Conservation (phyloP, 2,113 vertebrate species). For the Tetrax tetrax region DNA sequence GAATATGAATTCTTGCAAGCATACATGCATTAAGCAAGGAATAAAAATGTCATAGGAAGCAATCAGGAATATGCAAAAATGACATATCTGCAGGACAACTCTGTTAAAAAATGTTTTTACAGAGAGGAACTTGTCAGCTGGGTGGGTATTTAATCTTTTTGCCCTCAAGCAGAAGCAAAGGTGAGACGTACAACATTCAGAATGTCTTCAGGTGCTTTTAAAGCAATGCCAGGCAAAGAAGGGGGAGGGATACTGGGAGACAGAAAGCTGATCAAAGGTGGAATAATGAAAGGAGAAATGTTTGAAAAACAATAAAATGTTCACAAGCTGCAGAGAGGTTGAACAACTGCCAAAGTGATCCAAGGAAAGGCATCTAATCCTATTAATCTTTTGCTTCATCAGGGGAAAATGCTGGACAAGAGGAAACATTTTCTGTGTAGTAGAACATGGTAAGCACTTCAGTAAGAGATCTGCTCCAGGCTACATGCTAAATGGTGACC, state of each 20-base stretch:
- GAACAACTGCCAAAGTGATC: conserved; percentile 3
- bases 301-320: not conserved
- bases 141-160: not conserved
- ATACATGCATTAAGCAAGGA: not conserved
- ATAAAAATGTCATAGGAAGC: not conserved
- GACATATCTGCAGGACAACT: not conserved
- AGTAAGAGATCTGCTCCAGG: not conserved
- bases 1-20: not conserved
- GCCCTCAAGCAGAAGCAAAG: not conserved
- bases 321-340: not conserved
- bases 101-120: not conserved
- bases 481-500: conserved; percentile 29
- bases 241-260: not conserved
- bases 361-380: conserved; percentile 30
- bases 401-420: conserved; percentile 11
- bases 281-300: conserved; percentile 6
- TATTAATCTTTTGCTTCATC: conserved; percentile 56
- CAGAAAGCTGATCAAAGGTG: not conserved
- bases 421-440: conserved; percentile 7
- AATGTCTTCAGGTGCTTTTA: not conserved
- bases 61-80: not conserved
- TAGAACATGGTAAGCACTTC: not conserved
- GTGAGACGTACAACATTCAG: not conserved
- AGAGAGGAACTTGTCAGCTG: not conserved
- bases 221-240: not conserved